Conservation (phyloP, 2,888 invertebrate species). For the Strigamia transsilvanica region DNA sequence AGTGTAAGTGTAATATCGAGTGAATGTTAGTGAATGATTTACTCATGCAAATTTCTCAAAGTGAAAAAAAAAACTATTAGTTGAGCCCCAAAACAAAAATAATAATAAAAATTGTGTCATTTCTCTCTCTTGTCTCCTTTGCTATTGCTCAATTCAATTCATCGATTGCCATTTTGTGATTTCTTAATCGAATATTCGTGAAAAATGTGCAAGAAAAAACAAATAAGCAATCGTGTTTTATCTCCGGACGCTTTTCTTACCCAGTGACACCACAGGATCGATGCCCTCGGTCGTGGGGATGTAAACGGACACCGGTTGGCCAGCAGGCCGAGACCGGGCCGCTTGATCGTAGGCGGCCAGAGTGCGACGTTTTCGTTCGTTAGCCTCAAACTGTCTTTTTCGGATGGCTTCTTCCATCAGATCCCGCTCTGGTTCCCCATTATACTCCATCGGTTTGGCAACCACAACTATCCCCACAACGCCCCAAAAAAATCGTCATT, state of each 20-base stretch:
- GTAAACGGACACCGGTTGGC: slow-evolving; percentile 54
- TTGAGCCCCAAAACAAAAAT: slow-evolving; percentile 4
- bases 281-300: slow-evolving; percentile 54
- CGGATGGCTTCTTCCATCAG: slow-evolving; percentile 59
- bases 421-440: slow-evolving; percentile 56
- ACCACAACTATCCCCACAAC: slow-evolving; percentile 27
- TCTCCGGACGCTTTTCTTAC: slow-evolving; percentile 36
- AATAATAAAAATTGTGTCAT: not conserved
- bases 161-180: not conserved
- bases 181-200: not conserved
- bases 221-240: not conserved
- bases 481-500: not conserved
- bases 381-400: slow-evolving; percentile 58
- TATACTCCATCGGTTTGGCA: slow-evolving; percentile 34
- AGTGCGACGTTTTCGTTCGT: slow-evolving; percentile 58
- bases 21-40: not conserved
- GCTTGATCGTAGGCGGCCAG: slow-evolving; percentile 59
- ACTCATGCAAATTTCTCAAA: too few species aligned
- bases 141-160: slow-evolving; percentile 20
- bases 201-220: not conserved
- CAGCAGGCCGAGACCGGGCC: slow-evolving; percentile 56
- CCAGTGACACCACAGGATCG: slow-evolving; percentile 55
- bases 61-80: slow-evolving; percentile 4
- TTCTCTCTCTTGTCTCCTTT: slow-evolving; percentile 42
- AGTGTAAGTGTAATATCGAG: not conserved